phyloP scores from a whole-genome alignment of 2,113 vertebrate species.

The Blennius ocellaris region DNA sequence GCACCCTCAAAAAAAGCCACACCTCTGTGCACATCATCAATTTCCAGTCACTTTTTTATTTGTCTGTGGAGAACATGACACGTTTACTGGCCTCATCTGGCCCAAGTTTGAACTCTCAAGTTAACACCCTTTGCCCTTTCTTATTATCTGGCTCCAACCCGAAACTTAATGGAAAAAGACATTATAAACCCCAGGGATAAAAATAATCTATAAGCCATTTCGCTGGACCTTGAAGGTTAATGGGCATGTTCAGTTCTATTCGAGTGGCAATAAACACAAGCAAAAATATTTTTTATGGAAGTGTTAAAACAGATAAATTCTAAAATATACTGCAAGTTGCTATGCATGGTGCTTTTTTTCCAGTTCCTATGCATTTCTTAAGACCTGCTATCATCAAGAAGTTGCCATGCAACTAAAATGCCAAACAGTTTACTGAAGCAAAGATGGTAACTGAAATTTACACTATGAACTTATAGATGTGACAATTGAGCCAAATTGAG shows the following conservation, averaged over 20 bases:
- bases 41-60: neutral
- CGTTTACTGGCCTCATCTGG: neutral
- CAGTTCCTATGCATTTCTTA: neutral
- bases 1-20: neutral
- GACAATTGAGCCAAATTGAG: too few relatives aligned
- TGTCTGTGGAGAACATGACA: neutral
- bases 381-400: neutral
- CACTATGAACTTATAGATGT: too few relatives aligned
- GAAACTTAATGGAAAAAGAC: slow-evolving; percentile 15
- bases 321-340: neutral
- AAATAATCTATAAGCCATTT: slow-evolving; percentile 2
- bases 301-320: neutral
- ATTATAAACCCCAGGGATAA: slow-evolving; percentile 1
- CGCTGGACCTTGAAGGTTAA: slow-evolving; percentile 15
- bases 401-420: neutral
- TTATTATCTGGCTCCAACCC: neutral
- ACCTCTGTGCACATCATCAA: slow-evolving; percentile 5
- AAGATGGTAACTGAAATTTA: too few relatives aligned
- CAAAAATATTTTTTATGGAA: slow-evolving; percentile 12
- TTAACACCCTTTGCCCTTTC: slow-evolving; percentile 1
- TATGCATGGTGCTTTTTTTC: neutral
- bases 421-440: neutral
- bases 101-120: slow-evolving; percentile 12
- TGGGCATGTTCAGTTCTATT: slow-evolving; percentile 14
- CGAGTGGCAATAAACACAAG: neutral